Conservation (phyloP, 2,888 invertebrate species). For the Neoaliturus tenellus region DNA sequence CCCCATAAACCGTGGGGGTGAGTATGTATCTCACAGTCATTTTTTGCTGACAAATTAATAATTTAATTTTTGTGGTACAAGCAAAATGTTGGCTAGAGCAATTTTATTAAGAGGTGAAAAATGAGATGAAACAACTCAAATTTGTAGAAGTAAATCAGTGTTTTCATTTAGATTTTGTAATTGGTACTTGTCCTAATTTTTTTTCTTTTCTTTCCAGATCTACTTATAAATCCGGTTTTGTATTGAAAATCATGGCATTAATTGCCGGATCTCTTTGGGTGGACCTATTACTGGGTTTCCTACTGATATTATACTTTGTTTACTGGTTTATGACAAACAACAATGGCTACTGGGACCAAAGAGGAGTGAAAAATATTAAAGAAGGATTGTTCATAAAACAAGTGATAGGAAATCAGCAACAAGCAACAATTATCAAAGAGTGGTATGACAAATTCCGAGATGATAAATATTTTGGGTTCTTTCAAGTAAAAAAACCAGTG, state of each 20-base stretch:
- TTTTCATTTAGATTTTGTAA: too few relatives aligned
- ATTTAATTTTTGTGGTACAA: too few relatives aligned
- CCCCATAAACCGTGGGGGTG: too few relatives aligned
- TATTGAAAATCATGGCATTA: conserved; percentile 16
- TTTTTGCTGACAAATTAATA: too few relatives aligned
- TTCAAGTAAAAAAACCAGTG: conserved; percentile 18
- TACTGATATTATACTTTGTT: not conserved
- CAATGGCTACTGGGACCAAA: conserved; percentile 16
- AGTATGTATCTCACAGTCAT: too few relatives aligned
- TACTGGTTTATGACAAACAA: conserved; percentile 6
- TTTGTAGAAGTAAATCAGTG: too few relatives aligned
- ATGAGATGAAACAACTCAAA: too few relatives aligned
- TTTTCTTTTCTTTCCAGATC: not conserved
- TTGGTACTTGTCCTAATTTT: too few relatives aligned
- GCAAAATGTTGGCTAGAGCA: too few relatives aligned
- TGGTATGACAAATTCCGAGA: not conserved
- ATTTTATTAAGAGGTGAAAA: too few relatives aligned
- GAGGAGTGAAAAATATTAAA: not conserved
- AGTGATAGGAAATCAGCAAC: not conserved
- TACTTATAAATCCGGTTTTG: too few relatives aligned
- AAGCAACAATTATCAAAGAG: not conserved
- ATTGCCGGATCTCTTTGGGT: not conserved
- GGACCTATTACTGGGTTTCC: not conserved
- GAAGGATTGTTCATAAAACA: not conserved
- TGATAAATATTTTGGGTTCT: conserved; percentile 35